phyloP scores from a whole-genome alignment of 2,888 invertebrate species.

The Apantesis nais region DNA sequence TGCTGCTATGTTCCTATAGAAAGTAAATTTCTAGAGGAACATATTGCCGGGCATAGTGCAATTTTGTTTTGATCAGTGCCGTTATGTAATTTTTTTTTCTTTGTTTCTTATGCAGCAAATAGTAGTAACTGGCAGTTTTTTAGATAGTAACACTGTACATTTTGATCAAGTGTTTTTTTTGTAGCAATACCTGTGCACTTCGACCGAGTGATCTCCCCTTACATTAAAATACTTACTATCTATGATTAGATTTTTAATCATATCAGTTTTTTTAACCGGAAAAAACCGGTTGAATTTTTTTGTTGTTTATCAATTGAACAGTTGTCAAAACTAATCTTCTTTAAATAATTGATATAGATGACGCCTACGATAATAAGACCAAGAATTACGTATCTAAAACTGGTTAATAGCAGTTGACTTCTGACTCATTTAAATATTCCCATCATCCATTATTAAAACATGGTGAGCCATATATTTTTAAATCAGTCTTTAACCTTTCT shows the following conservation, averaged over 20 bases:
- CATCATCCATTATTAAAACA: too few species aligned
- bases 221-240: background rate
- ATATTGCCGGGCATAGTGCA: background rate
- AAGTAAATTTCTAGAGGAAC: too few species aligned
- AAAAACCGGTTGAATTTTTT: too few species aligned
- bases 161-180: background rate
- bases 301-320: too few species aligned
- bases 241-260: background rate
- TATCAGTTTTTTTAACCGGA: background rate
- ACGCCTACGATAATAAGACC: background rate
- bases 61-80: background rate
- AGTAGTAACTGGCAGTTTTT: background rate
- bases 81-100: background rate
- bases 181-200: background rate
- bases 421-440: background rate
- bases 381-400: too few species aligned
- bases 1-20: too few species aligned
- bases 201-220: background rate
- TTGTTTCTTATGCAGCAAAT: background rate
- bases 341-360: too few species aligned
- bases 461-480: too few species aligned
- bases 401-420: background rate
- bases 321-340: too few species aligned
- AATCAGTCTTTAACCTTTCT: too few species aligned
- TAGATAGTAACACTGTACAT: background rate